Evolutionary conservation across 2,113 vertebrate genomes (phyloP).

Genomic region (Podarcis raffonei): DNA sequence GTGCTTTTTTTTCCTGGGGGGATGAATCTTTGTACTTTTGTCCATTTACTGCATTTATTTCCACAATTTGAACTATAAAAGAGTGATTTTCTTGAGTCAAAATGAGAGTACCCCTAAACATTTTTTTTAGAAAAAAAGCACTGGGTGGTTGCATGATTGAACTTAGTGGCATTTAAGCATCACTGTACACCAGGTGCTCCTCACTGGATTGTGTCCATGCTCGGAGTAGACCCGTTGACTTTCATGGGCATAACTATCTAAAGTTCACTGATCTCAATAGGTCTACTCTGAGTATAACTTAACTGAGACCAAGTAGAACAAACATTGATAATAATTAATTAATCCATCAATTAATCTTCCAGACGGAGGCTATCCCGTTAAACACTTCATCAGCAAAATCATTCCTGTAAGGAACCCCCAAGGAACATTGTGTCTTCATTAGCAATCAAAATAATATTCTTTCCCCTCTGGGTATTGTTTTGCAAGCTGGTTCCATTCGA

Average conservation of each 20-base stretch:
- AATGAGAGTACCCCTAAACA: too few relatives aligned
- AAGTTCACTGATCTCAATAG: too few relatives aligned
- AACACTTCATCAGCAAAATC: background rate
- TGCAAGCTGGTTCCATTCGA: constrained; percentile 17
- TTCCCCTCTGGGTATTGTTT: constrained; percentile 23
- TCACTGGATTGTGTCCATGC: background rate
- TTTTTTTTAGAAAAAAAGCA: background rate
- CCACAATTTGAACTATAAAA: too few relatives aligned
- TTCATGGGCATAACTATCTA: too few relatives aligned
- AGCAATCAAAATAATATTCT: constrained; percentile 42
- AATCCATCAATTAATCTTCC: background rate
- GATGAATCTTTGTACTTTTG: too few relatives aligned
- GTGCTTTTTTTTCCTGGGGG: too few relatives aligned
- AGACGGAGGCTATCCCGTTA: background rate
- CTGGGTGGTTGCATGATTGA: background rate
- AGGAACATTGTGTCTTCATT: constrained; percentile 40
- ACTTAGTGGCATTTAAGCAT: background rate
- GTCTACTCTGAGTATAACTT: background rate
- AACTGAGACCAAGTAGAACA: background rate
- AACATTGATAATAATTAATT: background rate
- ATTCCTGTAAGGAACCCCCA: background rate
- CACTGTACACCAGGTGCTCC: too few relatives aligned
- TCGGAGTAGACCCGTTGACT: background rate
- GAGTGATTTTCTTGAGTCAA: too few relatives aligned
- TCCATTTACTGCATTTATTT: too few relatives aligned